phyloP scores from a whole-genome alignment of 2,113 vertebrate genomes.

The Tragelaphus scriptus region DNA sequence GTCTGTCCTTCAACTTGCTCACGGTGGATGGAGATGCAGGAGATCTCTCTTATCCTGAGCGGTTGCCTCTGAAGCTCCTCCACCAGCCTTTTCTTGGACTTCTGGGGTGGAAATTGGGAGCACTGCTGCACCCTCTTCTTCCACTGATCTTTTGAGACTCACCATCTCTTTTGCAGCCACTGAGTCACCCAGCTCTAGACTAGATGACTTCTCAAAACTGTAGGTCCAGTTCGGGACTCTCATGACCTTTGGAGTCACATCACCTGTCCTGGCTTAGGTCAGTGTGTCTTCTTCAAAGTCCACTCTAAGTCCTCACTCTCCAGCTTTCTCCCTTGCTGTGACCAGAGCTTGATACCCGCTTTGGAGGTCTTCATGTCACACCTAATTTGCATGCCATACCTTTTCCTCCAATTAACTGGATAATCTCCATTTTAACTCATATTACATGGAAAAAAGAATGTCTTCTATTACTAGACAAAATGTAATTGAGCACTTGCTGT shows the following conservation, averaged over 20 bases:
- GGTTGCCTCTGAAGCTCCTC: not conserved
- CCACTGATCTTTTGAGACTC: not conserved
- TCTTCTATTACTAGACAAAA: not conserved
- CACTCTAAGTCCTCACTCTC: not conserved
- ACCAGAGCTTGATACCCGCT: not conserved
- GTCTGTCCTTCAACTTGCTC: slow-evolving; percentile 59
- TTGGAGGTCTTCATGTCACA: not conserved
- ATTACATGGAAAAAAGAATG: not conserved
- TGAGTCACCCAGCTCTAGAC: too few species aligned
- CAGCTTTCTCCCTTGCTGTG: not conserved
- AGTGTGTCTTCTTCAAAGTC: not conserved
- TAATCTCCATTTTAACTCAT: not conserved
- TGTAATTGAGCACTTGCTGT: not conserved
- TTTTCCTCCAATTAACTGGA: not conserved
- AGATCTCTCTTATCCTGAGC: not conserved
- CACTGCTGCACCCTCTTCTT: not conserved
- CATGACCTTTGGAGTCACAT: not conserved
- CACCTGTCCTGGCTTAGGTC: not conserved
- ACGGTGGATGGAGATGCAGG: not conserved
- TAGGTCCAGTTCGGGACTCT: not conserved
- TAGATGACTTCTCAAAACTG: not conserved
- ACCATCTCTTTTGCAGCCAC: not conserved
- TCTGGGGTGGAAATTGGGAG: not conserved
- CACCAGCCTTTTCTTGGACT: not conserved
- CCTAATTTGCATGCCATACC: not conserved